Base-by-base conservation (phyloP, 2,797 vertebrate species). In the Hydrolagus colliei region DNA sequence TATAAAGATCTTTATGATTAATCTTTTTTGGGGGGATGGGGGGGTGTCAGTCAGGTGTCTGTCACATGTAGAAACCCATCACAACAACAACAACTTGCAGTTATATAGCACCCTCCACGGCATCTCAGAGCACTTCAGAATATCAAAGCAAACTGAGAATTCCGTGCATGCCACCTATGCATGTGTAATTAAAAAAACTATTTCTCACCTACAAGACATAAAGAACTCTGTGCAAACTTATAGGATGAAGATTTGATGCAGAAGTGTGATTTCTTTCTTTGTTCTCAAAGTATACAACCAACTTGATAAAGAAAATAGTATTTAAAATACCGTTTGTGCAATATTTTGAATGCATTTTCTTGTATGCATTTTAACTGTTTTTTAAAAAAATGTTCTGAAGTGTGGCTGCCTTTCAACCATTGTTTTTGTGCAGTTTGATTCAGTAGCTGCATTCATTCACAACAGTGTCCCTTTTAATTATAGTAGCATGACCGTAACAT, bases 1-100 rank as follows among this genome's bases (percentile, higher is more conserved):
- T 89, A 89, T 88, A 90, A 90, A 90, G 88, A 27, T 52, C 6
- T 52, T 52, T 52, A 52, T 6, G 6, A 52, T 52, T 92, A 90
- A 88, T 89, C 89, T 90, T 92, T 92, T 91, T 88, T 88, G 88
- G 88, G 86, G 86, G 85, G 32, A 27, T 27, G 27, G 27, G 27
- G 27, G 27, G 27, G 27, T 27, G 12, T 78, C 52, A 52, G 41
- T 6, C 41, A 6, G 41, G 41, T 52, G 6, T 52, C 41, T 52
- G 41, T 52, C 41, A 52, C 41, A 52, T 6, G 41, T 52, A 52
- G 41, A 52, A 52, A 52, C 41, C 41, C 41, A 52, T 52, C 41
- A 52, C 41, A 52, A 27, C 27, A 27, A 27, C 27, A 27, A 27
- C 27, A 27, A 27, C 27, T 27, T 27, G 27, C 27, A 27, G 27